phyloP scores from a whole-genome alignment of 2,797 vertebrate genomes.

The Micromesistius poutassou region DNA sequence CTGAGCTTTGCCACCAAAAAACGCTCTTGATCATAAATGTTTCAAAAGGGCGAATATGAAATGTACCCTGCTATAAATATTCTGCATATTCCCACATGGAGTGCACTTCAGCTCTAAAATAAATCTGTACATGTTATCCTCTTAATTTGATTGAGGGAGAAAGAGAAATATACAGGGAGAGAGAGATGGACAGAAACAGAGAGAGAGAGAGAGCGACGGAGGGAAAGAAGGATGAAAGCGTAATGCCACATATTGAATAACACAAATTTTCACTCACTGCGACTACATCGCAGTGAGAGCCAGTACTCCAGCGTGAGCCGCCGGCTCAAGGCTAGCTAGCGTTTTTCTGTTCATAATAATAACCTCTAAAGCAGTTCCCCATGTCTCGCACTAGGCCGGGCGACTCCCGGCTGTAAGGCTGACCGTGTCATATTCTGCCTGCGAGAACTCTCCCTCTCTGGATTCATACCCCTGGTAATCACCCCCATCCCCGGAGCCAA shows the following conservation, averaged over 20 bases:
- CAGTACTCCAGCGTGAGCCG: not conserved
- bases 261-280: not conserved
- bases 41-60: not conserved
- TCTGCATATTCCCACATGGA: not conserved
- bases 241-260: not conserved
- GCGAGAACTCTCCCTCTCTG: not conserved
- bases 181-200: not conserved
- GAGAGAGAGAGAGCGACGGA: not conserved
- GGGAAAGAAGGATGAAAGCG: not conserved
- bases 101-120: not conserved
- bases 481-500: slow-evolving; percentile 9
- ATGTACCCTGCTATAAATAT: not conserved
- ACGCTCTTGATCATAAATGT: not conserved
- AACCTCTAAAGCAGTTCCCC: not conserved
- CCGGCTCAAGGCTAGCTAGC: not conserved
- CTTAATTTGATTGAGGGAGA: not conserved
- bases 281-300: not conserved
- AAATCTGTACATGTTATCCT: not conserved
- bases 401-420: not conserved
- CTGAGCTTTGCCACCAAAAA: not conserved
- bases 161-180: not conserved
- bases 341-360: not conserved
- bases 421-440: slow-evolving; percentile 1
- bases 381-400: not conserved
- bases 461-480: slow-evolving; percentile 1